These are phyloP conservation scores for Cylindroiulus punctatus DNA, from an alignment of 2,888 invertebrate genomes.

Conservation along the genomic window DNA sequence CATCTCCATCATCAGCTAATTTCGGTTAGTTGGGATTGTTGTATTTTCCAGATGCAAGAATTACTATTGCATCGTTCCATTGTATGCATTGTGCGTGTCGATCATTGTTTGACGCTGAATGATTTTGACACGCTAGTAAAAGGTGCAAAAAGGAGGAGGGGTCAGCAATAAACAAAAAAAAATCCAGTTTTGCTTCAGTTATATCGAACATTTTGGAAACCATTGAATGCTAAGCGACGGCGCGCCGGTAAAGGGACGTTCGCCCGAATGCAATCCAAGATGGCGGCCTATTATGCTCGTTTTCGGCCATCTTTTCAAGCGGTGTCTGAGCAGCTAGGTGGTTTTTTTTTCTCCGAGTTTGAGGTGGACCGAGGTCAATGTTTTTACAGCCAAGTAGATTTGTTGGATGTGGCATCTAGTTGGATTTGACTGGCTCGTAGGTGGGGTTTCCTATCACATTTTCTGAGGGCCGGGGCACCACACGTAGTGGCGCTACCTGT, in stretches of 20 bases:
- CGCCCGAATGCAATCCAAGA: constrained; percentile 29
- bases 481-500: constrained; percentile 51
- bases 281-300: background rate
- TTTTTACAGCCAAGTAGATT: constrained; percentile 28
- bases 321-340: background rate
- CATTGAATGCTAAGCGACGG: constrained; percentile 7
- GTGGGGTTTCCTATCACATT: constrained; percentile 54
- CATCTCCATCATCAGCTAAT: constrained; percentile 15
- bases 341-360: background rate
- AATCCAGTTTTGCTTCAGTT: constrained; percentile 1
- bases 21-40: background rate
- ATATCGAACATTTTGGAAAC: background rate
- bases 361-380: constrained; percentile 45
- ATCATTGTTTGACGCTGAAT: constrained; percentile 33
- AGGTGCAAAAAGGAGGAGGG: constrained; percentile 35
- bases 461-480: constrained; percentile 49
- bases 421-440: constrained; percentile 46
- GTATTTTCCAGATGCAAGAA: background rate
- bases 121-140: constrained; percentile 31
- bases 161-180: background rate
- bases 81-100: background rate
- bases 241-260: constrained; percentile 32
- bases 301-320: constrained; percentile 25
- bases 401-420: constrained; percentile 45
- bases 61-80: constrained; percentile 16